Base-by-base conservation (phyloP, 2,888 invertebrate species). In the Parelbella ahira region DNA sequence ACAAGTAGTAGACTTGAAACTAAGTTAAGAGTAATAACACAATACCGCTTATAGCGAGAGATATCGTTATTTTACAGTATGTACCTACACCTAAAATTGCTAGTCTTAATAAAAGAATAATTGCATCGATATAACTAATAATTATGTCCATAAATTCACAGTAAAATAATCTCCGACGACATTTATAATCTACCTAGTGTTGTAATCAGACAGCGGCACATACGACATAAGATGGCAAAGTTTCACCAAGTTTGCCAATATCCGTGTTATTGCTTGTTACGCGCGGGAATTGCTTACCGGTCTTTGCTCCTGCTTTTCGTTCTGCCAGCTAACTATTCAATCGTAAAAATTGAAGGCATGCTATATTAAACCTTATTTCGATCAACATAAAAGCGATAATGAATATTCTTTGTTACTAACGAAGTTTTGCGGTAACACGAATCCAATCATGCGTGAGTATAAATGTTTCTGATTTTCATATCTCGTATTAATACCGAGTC, bases 251-350 rank as follows among this genome's bases (percentile, higher is more conserved):
- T 41, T 41, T 34, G 27, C 33, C 41, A 41, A 41, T 41, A 41
- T 41, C 33, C 28, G 7, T 41, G 33, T 41, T 41, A 41, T 41
- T 41, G 33, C 27, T 21, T 41, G 27, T 41, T 34, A 34, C 27
- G 39, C 32, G 32, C 19, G 39, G 39, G 39, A 32, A 39, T 39
- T 39, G 39, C 25, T 25, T 32, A 32, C 24, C 25, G 33, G 41
- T 41, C 41, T 33, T 41, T 41, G 33, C 33, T 23, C 10, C 27
- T 30, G 32, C 19, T 24, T 32, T 39, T 38, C 9, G 24, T 32
- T 25, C 12, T 20, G 9, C 24, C 24, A 12, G 11, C 5, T 34
- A 24, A 12, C 24, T 6, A 32, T 19, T 15, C 8, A 4, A 7
- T 8, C 3, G 1, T 9, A 1, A 4, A 12, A 32, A n/a, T 2